phyloP scores from a whole-genome alignment of 2,797 vertebrate genomes.

The Erpetoichthys calabaricus region DNA sequence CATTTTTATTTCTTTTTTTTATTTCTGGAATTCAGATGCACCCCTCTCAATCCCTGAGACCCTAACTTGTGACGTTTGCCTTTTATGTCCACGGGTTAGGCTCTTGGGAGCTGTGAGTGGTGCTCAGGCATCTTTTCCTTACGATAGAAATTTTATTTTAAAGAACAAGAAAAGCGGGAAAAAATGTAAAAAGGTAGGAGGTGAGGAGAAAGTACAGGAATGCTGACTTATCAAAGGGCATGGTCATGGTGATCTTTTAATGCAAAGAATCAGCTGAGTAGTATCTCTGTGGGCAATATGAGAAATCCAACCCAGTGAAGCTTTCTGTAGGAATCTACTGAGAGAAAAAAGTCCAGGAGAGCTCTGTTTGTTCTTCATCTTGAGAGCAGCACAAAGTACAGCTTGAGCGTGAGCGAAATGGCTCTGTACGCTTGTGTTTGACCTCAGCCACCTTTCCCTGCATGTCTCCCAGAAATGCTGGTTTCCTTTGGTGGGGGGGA shows the following conservation, averaged over 20 bases:
- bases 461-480: slow-evolving; percentile 36
- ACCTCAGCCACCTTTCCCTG: slow-evolving; percentile 70
- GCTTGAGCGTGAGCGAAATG: slow-evolving; percentile 70
- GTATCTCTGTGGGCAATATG: slow-evolving; percentile 25
- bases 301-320: slow-evolving; percentile 13
- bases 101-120: slow-evolving; percentile 97
- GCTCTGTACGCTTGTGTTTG: slow-evolving; percentile 93
- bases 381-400: slow-evolving; percentile 91
- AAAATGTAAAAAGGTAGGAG: slow-evolving; percentile 1
- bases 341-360: not conserved
- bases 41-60: slow-evolving; percentile 98
- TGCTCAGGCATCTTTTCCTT: slow-evolving; percentile 52
- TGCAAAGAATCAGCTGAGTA: slow-evolving; percentile 23
- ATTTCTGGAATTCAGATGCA: slow-evolving; percentile 32
- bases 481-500: no score
- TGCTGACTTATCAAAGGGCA: slow-evolving; percentile 11
- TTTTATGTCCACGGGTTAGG: slow-evolving; percentile 99
- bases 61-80: slow-evolving; percentile 99
- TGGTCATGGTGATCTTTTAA: slow-evolving; percentile 28
- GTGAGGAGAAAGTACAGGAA: slow-evolving; percentile 15
- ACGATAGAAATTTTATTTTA: slow-evolving; percentile 28
- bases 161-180: slow-evolving; percentile 5
- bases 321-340: not conserved
- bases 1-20: slow-evolving; percentile 14
- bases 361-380: slow-evolving; percentile 19